Base-by-base conservation (phyloP, 2,797 vertebrate species). In the Chlorospingus flavigularis region DNA sequence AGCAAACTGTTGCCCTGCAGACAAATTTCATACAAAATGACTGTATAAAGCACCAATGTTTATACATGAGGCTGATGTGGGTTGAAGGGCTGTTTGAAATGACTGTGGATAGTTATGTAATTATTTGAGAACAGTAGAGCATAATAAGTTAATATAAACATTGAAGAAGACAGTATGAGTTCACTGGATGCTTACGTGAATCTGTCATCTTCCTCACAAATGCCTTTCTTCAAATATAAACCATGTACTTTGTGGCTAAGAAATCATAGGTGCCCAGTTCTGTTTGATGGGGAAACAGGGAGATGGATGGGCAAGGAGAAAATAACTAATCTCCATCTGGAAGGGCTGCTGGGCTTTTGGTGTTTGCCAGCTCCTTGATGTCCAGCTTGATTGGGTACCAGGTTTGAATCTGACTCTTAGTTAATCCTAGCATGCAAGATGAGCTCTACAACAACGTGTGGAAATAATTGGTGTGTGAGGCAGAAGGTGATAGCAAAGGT, bases 41-140 rank as follows among this genome's bases (percentile, higher is more conserved):
- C 70, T 94, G 89, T 68, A 62, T 66, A 92, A 92, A 96, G 87
- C 60, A 88, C 30, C 45, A 58, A 0, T 92, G 94, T 96, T 96
- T 96, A 96, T 92, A 94, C 50, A 81, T 0, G 3, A 62, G 62
- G 53, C 60, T 90, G 65, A 91, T 90, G 94, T 63, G 80, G 60
- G 87, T 57, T 94, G 95, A 96, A 92, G 35, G 92, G 60, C 89
- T 95, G 94, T 95, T 97, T 94, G 87, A 91, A 95, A 96, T 60
- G 70, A 31, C 87, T 86, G 58, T n/a, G 89, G 60, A 73, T 84
- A 72, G 85, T 95, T 96, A 95, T 73, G 90, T 82, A 97, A 97
- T 94, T 94, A 94, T 95, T 94, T 95, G 86, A 96, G 85, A 90
- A 94, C 55, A 78, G 91, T 81, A 90, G 89, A 92, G 73, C 82